These are phyloP conservation scores for Beaufortia kweichowensis DNA, from an alignment of 2,113 vertebrate genomes.

Conservation along the genomic window DNA sequence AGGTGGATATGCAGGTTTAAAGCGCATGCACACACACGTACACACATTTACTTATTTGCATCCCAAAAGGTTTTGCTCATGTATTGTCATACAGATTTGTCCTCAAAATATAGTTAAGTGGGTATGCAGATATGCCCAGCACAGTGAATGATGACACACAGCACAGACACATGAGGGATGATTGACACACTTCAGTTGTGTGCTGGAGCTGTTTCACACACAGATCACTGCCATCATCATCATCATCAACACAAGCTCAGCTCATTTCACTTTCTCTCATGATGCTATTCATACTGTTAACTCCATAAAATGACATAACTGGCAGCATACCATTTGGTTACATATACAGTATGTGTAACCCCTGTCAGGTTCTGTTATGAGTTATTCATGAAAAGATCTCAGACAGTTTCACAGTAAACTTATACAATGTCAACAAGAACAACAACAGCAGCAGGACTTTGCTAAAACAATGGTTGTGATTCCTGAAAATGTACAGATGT, in stretches of 20 bases:
- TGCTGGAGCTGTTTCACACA: constrained; percentile 27
- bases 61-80: no score
- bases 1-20: constrained; percentile 51
- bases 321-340: neutral
- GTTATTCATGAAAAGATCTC: no score
- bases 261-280: neutral
- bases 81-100: no score
- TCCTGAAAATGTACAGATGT: no score
- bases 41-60: constrained; percentile 1
- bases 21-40: neutral
- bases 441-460: no score
- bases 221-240: constrained; percentile 14
- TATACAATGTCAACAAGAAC: no score
- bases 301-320: neutral
- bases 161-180: neutral
- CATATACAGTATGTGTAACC: neutral
- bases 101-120: no score
- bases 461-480: no score
- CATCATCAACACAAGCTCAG: constrained; percentile 7
- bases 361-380: no score
- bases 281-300: neutral
- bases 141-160: neutral
- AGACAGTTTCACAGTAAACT: no score
- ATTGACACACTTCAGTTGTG: constrained; percentile 4
- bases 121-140: neutral